Evolutionary conservation across 2,113 vertebrate genomes (phyloP).

Genomic region (Lutjanus erythropterus): DNA sequence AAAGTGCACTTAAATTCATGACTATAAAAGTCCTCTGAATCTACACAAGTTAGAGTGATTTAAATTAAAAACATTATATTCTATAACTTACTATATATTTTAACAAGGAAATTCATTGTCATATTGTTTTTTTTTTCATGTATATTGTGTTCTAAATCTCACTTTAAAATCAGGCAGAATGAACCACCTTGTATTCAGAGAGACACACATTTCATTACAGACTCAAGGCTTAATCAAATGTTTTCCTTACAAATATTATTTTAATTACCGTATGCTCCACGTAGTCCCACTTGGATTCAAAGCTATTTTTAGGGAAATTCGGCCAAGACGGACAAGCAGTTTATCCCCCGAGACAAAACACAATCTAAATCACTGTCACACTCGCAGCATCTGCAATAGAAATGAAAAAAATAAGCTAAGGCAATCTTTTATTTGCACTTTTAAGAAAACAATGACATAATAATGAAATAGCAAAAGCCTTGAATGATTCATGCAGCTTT

Average conservation of each 20-base stretch:
- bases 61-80: no score
- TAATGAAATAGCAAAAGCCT: not conserved
- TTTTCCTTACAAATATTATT: conserved; percentile 23
- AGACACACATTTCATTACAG: not conserved
- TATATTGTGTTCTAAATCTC: not conserved
- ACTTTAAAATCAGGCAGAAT: not conserved
- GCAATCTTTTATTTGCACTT: not conserved
- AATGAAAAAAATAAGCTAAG: not conserved
- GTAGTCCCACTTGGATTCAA: not conserved
- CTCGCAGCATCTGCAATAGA: not conserved
- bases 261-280: conserved; percentile 20
- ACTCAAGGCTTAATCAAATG: conserved; percentile 12
- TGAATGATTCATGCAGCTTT: not conserved
- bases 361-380: conserved; percentile 3
- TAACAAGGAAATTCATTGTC: not conserved
- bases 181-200: not conserved
- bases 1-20: no score
- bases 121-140: not conserved
- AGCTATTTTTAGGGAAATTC: conserved; percentile 8
- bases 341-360: conserved; percentile 28
- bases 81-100: not conserved
- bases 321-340: conserved; percentile 1
- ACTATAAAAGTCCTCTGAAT: not conserved
- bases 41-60: not conserved
- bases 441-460: not conserved